These are phyloP conservation scores for Sarcophaga variegata DNA, from an alignment of 2,888 invertebrate species.

Conservation along the genomic window DNA sequence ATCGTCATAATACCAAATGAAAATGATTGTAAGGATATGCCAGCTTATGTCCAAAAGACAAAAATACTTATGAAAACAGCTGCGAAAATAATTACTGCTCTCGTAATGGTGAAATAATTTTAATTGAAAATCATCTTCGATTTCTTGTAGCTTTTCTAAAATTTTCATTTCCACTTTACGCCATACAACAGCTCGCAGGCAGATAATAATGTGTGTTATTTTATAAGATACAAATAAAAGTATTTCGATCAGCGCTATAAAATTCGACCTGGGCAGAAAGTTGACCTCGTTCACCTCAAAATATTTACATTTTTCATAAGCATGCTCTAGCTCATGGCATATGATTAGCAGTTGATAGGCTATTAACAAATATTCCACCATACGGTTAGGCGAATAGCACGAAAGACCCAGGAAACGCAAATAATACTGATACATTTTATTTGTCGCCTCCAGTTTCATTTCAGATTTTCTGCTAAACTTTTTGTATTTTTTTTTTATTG, in stretches of 20 bases:
- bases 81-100: not conserved
- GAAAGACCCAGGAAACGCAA: slow-evolving; percentile 72
- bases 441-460: not conserved
- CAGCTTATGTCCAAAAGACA: slow-evolving; percentile 15
- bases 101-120: slow-evolving; percentile 45
- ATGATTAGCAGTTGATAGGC: slow-evolving; percentile 50
- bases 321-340: not conserved
- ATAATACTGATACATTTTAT: slow-evolving; percentile 60
- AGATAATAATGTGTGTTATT: slow-evolving; percentile 66
- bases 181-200: slow-evolving; percentile 62
- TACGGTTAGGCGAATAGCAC: slow-evolving; percentile 64
- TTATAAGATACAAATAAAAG: slow-evolving; percentile 67
- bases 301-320: no score
- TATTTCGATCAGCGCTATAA: not conserved
- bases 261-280: not conserved
- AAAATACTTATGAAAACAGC: slow-evolving; percentile 25
- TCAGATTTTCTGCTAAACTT: not conserved
- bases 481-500: not conserved
- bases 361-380: slow-evolving; percentile 14
- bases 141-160: slow-evolving; percentile 32
- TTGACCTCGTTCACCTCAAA: not conserved
- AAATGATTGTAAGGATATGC: not conserved
- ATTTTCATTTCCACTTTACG: slow-evolving; percentile 66
- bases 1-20: not conserved
- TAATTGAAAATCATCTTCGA: slow-evolving; percentile 57